Evolutionary conservation across 37 sponge, comb jelly and placozoan species (phyloP), one percentile per base, ranked within the genome.

Genomic region (Agelas oroides): DNA sequence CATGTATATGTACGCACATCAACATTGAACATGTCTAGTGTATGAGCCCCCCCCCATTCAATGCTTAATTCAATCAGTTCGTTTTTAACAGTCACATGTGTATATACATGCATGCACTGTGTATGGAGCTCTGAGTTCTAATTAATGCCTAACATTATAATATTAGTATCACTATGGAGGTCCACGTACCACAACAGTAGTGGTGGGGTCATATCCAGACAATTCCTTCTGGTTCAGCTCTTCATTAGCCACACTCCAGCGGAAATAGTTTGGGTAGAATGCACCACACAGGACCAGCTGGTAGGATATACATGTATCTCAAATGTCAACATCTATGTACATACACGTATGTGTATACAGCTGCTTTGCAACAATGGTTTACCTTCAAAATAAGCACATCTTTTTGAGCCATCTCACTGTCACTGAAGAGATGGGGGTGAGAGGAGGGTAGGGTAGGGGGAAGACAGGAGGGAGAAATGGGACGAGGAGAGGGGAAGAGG

Each of bases 221-320:
- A 96, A 75, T 24, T 70, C 59, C 59, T 67, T 85, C 37, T 56
- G 54, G 59, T 79, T 82, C 65, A 73, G 32, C 12, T 91, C 88
- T 35, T 96, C 92, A 38, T 94, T 87, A 25, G 72, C 34, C 24
- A 40, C 55, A 1, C 65, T 64, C 88, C 82, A 88, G 33, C 38
- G 59, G 77, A 96, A 96, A 86, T 88, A 96, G 77, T 93, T 85
- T 0, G 97, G 97, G 73, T 96, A 96, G 63, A 96, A 96, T 0
- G 92, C 94, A 17, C 97, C 94, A 66, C 78, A 87, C 60, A 96
- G 59, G 59, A 96, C 92, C 19, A 93, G 30, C 97, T 96, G 58
- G 17, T 70, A 2, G 60, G n/a, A n/a, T n/a, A n/a, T n/a, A n/a
- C n/a, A n/a, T 18, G 57, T 80, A 16, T 36, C 37, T 21, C 16